Percentiles rank a stretch among this genome's conserved stretches.
Evolutionary conservation across 2,797 vertebrate species (phyloP).

Genomic region (Acipenser oxyrinchus): DNA sequence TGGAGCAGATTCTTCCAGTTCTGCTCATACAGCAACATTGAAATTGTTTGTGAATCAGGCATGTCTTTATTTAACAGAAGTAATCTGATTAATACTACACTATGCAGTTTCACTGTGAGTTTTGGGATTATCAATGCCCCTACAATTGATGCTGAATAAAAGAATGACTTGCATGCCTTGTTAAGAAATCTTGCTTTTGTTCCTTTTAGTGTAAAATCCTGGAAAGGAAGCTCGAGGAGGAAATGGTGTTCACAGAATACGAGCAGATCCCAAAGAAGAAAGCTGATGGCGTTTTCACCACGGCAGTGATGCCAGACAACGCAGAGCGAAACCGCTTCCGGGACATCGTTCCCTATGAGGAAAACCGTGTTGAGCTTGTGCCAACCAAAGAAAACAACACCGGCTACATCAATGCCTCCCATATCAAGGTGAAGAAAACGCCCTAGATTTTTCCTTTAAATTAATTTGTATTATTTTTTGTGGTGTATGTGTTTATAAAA

Average conservation of each 20-base stretch:
- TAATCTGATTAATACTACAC: too few relatives aligned
- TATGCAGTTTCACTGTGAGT: too few relatives aligned
- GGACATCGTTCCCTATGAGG: conserved; percentile 62
- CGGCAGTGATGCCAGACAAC: conserved; percentile 57
- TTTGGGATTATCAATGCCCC: too few relatives aligned
- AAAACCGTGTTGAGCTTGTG: conserved; percentile 64
- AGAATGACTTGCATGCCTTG: too few relatives aligned
- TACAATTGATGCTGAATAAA: too few relatives aligned
- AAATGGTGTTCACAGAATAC: conserved; percentile 87
- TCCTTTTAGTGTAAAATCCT: conserved; percentile 76
- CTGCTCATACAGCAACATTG: too few relatives aligned
- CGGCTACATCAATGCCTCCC: conserved; percentile 71
- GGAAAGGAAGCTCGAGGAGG: conserved; percentile 83
- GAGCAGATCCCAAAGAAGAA: conserved; percentile 91
- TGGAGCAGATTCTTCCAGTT: too few relatives aligned
- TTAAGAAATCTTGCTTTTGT: neutral
- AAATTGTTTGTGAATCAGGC: too few relatives aligned
- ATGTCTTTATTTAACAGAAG: too few relatives aligned
- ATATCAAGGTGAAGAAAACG: conserved; percentile 55
- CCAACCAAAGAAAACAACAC: conserved; percentile 70
- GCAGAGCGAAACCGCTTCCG: conserved; percentile 60
- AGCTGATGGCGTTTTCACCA: conserved; percentile 59
- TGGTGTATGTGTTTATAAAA: neutral
- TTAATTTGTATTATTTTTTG: conserved; percentile 6
- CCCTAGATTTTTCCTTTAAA: conserved; percentile 7